phyloP scores from a whole-genome alignment of 2,888 invertebrate genomes.

The Dicranocentrus wangi region DNA sequence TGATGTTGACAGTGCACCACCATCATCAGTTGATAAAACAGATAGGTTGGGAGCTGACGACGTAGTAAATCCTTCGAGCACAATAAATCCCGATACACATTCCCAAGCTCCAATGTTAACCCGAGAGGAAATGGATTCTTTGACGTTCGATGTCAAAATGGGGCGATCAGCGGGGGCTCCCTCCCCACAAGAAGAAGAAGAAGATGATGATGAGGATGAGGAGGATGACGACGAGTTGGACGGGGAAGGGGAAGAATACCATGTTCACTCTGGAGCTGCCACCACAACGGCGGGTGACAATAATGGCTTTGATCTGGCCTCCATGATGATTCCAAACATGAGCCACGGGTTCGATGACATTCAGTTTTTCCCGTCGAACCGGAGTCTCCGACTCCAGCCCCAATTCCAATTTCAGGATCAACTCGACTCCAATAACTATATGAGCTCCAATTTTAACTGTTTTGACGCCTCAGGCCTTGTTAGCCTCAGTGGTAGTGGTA shows the following conservation, averaged over 20 bases:
- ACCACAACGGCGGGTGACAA: too few relatives aligned
- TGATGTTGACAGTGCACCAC: too few relatives aligned
- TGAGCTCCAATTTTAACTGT: slow-evolving; percentile 47
- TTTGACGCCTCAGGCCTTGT: slow-evolving; percentile 56
- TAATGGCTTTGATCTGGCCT: background rate
- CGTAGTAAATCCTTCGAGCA: too few relatives aligned
- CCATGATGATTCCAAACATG: slow-evolving; percentile 47
- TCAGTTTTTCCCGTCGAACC: slow-evolving; percentile 50
- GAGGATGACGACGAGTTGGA: slow-evolving; percentile 42
- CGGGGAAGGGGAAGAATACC: slow-evolving; percentile 46
- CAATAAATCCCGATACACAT: too few relatives aligned
- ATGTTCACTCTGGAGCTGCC: slow-evolving; percentile 30
- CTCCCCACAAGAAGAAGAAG: too few relatives aligned
- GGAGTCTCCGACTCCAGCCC: slow-evolving; percentile 45
- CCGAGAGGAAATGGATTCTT: slow-evolving; percentile 8
- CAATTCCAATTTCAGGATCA: slow-evolving; percentile 57
- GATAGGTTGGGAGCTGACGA: too few relatives aligned
- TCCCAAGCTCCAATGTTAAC: too few relatives aligned
- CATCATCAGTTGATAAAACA: too few relatives aligned
- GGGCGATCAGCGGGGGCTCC: too few relatives aligned
- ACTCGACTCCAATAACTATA: slow-evolving; percentile 42
- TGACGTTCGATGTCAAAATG: too few relatives aligned
- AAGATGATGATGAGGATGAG: slow-evolving; percentile 37
- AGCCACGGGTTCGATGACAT: slow-evolving; percentile 50
- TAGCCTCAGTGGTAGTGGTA: slow-evolving; percentile 59